Conservation (phyloP, 2,113 vertebrate species). For the Carlito syrichta region DNA sequence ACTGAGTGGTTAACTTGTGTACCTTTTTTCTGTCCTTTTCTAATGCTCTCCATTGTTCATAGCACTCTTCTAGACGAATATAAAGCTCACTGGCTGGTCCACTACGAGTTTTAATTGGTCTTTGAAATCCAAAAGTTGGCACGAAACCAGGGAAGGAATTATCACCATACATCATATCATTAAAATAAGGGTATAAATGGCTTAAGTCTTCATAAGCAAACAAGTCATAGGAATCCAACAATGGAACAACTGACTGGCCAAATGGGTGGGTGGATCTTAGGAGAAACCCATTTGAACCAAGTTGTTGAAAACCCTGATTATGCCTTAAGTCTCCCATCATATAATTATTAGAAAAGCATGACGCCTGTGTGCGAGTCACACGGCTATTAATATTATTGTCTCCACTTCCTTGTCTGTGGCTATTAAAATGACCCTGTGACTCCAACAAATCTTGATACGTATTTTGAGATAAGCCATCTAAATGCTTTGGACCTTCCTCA, state of each 20-base stretch:
- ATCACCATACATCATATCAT: conserved; percentile 76
- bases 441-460: conserved; percentile 78
- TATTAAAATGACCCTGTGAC: conserved; percentile 76
- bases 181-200: conserved; percentile 78
- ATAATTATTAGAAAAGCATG: conserved; percentile 75
- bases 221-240: conserved; percentile 77
- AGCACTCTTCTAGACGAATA: conserved; percentile 84
- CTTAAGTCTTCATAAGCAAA: conserved; percentile 79
- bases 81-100: conserved; percentile 83
- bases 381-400: conserved; percentile 65
- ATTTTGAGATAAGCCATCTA: conserved; percentile 75
- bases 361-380: conserved; percentile 67
- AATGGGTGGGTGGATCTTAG: conserved; percentile 68
- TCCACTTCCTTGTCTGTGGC: conserved; percentile 73
- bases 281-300: conserved; percentile 73
- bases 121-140: conserved; percentile 80
- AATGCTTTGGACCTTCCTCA: conserved; percentile 77
- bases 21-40: conserved; percentile 90
- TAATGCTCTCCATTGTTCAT: conserved; percentile 86
- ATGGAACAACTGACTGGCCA: conserved; percentile 74
- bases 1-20: conserved; percentile 45
- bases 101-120: conserved; percentile 78
- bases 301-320: conserved; percentile 75
- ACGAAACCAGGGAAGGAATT: conserved; percentile 75
- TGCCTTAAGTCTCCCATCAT: conserved; percentile 78